phyloP scores from a whole-genome alignment of 2,113 vertebrate species.

The Fregetta grallaria region DNA sequence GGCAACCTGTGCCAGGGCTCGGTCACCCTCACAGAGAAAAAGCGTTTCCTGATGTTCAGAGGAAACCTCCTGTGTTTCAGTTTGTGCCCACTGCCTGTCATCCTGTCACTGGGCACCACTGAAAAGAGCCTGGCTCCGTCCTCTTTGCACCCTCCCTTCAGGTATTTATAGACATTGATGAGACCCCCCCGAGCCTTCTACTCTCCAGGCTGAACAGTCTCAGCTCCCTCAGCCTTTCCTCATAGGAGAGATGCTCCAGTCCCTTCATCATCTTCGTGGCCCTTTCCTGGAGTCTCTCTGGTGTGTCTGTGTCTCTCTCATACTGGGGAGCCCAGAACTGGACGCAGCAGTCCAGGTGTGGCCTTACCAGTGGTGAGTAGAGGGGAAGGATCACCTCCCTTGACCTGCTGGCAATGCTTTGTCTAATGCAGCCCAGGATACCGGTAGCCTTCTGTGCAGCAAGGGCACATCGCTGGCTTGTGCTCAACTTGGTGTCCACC shows the following conservation, averaged over 20 bases:
- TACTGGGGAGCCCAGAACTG: background rate
- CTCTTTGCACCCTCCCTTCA: background rate
- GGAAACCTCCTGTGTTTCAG: background rate
- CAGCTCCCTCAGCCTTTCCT: background rate
- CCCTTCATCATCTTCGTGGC: background rate
- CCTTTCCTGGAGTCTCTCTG: background rate
- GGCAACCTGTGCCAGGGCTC: background rate
- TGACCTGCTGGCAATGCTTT: fast-evolving
- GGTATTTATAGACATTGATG: background rate
- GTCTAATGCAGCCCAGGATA: background rate
- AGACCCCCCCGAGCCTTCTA: background rate
- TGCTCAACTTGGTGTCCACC: background rate
- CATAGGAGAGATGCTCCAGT: background rate
- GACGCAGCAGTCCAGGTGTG: background rate
- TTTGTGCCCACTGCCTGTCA: background rate
- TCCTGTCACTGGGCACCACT: background rate
- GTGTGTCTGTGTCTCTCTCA: background rate
- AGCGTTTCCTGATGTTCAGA: background rate
- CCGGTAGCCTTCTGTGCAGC: background rate
- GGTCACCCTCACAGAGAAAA: no score
- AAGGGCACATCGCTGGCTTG: fast-evolving
- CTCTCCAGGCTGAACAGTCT: background rate
- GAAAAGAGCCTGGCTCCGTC: background rate
- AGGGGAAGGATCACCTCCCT: background rate
- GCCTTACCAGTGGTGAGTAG: background rate